Evolutionary conservation across 2,113 vertebrate species (phyloP).

Genomic region (Catharus minimus): DNA sequence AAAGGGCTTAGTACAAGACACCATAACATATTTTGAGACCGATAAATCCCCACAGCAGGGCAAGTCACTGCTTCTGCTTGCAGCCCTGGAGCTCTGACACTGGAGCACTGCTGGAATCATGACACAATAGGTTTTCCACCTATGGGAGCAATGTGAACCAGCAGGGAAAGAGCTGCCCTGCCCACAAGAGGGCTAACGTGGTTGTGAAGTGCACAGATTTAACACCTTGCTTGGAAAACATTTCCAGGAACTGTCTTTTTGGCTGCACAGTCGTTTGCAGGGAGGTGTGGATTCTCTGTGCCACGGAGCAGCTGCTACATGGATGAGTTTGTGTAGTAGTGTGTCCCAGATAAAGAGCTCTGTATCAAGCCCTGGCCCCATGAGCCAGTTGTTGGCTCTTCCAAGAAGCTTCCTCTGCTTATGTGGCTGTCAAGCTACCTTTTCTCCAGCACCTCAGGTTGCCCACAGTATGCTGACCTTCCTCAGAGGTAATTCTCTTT

Average conservation of each 20-base stretch:
- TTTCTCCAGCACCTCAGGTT: background rate
- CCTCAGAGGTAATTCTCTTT: background rate
- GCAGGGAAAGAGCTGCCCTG: background rate
- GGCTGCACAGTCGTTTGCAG: background rate
- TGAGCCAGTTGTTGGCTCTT: background rate
- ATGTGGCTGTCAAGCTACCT: background rate
- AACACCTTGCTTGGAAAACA: background rate
- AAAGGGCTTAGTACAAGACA: background rate
- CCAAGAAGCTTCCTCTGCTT: background rate
- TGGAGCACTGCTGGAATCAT: rapidly evolving
- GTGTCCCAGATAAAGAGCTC: background rate
- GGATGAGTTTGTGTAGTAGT: rapidly evolving
- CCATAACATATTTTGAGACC: background rate
- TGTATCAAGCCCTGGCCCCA: rapidly evolving
- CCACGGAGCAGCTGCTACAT: rapidly evolving
- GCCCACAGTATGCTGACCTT: background rate
- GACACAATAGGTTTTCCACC: background rate
- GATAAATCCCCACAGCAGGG: background rate
- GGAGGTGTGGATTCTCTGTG: background rate
- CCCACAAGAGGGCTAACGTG: rapidly evolving
- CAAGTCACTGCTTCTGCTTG: background rate
- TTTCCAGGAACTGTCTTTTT: background rate
- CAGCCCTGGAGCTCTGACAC: rapidly evolving
- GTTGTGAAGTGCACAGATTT: background rate
- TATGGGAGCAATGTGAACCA: background rate